Conservation (phyloP, 1,140 invertebrate species). For the Rhopalosiphum maidis region DNA sequence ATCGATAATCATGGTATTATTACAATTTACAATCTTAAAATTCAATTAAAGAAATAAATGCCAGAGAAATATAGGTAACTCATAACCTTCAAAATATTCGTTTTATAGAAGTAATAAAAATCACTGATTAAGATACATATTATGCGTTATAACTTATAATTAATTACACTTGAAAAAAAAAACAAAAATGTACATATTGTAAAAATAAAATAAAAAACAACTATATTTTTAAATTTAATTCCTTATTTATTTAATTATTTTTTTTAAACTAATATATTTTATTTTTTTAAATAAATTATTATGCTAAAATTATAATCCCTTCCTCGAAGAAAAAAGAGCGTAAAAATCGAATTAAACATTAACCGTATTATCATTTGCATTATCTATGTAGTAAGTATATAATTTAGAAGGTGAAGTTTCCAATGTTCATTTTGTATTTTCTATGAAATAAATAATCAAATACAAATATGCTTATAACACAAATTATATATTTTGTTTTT, state of each 20-base stretch:
- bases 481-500: not conserved
- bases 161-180: too few species aligned
- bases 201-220: too few species aligned
- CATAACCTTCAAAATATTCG: not conserved
- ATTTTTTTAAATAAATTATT: too few species aligned
- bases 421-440: not conserved
- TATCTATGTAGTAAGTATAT: not conserved
- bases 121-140: too few species aligned
- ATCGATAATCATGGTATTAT: not conserved
- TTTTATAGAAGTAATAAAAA: not conserved
- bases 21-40: not conserved
- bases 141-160: too few species aligned
- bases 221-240: too few species aligned
- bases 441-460: not conserved
- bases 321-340: too few species aligned
- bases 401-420: not conserved
- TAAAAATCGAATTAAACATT: not conserved
- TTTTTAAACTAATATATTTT: not conserved
- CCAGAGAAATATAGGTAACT: not conserved
- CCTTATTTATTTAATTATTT: not conserved
- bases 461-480: not conserved
- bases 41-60: not conserved
- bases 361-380: not conserved
- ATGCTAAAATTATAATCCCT: too few species aligned
- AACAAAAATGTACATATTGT: too few species aligned